phyloP scores from a whole-genome alignment of 2,888 invertebrate species.

The Euphydryas editha region DNA sequence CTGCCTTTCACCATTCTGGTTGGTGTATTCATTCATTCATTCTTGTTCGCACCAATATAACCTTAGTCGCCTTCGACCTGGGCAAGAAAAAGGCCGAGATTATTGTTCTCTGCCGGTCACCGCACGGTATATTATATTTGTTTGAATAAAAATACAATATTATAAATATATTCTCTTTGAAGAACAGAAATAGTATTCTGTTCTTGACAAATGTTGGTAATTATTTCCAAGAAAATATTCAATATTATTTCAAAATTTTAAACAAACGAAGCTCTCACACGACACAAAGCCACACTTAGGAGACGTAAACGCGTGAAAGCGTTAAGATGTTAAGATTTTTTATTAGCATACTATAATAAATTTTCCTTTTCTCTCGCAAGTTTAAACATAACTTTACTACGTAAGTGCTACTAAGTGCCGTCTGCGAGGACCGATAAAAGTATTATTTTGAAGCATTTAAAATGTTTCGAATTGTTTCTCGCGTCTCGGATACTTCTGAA shows the following conservation, averaged over 20 bases:
- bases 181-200: no score
- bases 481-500: slow-evolving; percentile 18
- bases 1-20: no score
- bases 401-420: slow-evolving; percentile 50
- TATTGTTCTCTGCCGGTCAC: no score
- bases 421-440: slow-evolving; percentile 60
- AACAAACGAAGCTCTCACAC: background rate
- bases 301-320: slow-evolving; percentile 14
- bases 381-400: slow-evolving; percentile 43
- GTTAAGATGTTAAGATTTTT: slow-evolving; percentile 17
- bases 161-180: no score
- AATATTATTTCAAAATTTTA: background rate
- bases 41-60: no score
- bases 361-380: slow-evolving; percentile 35
- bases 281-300: slow-evolving; percentile 6
- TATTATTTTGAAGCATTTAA: slow-evolving; percentile 50
- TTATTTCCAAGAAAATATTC: no score
- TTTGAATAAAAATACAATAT: no score
- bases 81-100: no score
- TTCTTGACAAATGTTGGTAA: no score
- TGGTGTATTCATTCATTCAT: no score
- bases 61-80: no score
- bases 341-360: slow-evolving; percentile 36
- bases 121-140: no score
- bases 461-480: slow-evolving; percentile 39